Evolutionary conservation across 2,797 vertebrate species (phyloP).

Genomic region (Taeniopygia guttata): DNA sequence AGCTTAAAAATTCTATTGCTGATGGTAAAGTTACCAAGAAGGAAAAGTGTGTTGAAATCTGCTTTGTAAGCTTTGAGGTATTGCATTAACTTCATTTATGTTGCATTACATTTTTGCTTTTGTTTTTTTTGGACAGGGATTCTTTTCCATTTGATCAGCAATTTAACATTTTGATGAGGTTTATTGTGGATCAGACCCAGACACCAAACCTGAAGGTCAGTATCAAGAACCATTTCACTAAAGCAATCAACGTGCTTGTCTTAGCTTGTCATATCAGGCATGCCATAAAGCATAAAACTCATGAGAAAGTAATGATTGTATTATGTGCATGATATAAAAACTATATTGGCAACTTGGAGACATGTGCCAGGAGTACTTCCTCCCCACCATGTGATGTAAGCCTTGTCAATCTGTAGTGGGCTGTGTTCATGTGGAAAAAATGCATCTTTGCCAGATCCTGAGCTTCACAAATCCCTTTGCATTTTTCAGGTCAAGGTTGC

Average conservation of each 20-base stretch:
- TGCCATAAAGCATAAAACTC: neutral
- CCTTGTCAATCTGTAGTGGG: neutral
- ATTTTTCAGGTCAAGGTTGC: conserved; percentile 90
- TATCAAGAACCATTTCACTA: conserved; percentile 11
- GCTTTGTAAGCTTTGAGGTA: neutral
- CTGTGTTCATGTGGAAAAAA: neutral
- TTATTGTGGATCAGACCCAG: conserved; percentile 97
- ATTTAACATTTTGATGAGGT: conserved; percentile 97
- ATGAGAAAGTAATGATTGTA: neutral
- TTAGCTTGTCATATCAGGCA: neutral
- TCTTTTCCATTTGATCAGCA: conserved; percentile 95
- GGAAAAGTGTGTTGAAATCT: neutral
- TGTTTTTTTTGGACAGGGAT: conserved; percentile 77
- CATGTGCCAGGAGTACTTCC: neutral
- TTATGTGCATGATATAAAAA: neutral
- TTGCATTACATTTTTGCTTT: conserved; percentile 24
- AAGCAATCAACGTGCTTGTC: neutral
- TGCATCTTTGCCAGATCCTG: neutral
- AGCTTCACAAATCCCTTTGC: neutral
- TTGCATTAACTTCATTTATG: neutral
- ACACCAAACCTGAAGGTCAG: conserved; percentile 92
- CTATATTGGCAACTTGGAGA: neutral
- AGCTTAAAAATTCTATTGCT: neutral
- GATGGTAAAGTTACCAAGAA: neutral
- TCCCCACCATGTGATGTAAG: neutral